phyloP scores from a whole-genome alignment of 2,888 invertebrate genomes.

The Gastrophysa polygoni region DNA sequence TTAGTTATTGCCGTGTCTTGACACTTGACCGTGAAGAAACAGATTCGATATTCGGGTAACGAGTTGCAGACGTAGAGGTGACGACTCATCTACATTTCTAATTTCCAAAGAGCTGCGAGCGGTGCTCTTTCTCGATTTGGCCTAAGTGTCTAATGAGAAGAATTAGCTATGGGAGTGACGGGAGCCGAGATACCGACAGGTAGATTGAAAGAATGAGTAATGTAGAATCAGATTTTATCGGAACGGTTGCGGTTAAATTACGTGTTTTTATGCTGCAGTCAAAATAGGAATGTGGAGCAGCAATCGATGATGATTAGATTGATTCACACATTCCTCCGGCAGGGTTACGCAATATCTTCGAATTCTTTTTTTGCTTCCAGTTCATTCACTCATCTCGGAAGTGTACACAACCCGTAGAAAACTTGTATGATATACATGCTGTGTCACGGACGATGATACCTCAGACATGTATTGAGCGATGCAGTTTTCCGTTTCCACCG shows the following conservation, averaged over 20 bases:
- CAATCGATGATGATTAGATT: conserved; percentile 1
- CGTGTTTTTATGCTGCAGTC: neutral
- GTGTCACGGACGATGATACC: no score
- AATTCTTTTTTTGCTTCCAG: neutral
- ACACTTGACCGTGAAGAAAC: no score
- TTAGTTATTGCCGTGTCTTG: no score
- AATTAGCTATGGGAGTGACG: neutral
- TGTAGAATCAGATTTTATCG: neutral
- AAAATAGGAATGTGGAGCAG: neutral
- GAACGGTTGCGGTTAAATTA: neutral
- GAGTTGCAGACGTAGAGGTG: neutral
- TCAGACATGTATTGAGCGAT: no score
- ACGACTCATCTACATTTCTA: neutral
- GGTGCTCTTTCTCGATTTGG: neutral
- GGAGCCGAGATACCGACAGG: conserved; percentile 1
- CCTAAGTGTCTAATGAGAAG: neutral
- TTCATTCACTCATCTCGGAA: neutral
- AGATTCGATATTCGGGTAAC: neutral
- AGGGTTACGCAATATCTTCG: neutral
- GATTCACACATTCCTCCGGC: neutral
- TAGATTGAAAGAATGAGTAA: conserved; percentile 1
- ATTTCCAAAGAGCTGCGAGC: neutral
- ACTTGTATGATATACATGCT: no score
- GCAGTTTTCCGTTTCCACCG: no score
- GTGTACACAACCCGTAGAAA: no score